These are phyloP conservation scores for Danio kyathit DNA, from an alignment of 2,797 vertebrate genomes.

Conservation along the genomic window DNA sequence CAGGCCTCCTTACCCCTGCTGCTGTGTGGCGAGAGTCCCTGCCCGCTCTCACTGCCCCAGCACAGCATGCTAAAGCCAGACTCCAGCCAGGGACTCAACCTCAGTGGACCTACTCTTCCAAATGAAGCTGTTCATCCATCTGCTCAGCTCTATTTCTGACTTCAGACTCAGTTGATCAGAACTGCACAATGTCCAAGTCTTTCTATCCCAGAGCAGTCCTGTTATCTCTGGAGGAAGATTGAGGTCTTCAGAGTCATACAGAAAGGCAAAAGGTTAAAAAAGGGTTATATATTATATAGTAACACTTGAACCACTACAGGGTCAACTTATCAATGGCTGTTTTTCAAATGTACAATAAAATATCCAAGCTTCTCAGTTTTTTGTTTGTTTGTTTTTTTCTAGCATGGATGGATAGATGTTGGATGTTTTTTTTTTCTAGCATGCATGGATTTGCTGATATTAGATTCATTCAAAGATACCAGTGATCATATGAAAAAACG, in stretches of 20 bases:
- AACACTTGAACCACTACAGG: not conserved
- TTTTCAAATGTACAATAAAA: too few species aligned
- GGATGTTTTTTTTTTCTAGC: too few species aligned
- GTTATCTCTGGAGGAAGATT: conserved; percentile 13
- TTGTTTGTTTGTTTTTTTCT: too few species aligned
- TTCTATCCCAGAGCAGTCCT: not conserved
- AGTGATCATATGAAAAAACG: too few species aligned
- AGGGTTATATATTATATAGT: not conserved
- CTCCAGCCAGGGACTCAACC: conserved; percentile 11
- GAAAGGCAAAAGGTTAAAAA: not conserved
- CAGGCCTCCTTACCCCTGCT: not conserved
- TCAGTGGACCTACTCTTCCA: conserved; percentile 25
- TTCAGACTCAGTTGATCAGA: conserved; percentile 34
- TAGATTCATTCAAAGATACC: too few species aligned
- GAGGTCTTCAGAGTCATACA: not conserved
- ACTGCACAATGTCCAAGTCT: conserved; percentile 5
- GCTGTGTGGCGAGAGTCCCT: not conserved
- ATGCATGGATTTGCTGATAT: too few species aligned
- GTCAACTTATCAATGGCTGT: too few species aligned
- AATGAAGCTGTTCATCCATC: conserved; percentile 39
- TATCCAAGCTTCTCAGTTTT: too few species aligned
- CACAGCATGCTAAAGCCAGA: conserved; percentile 19
- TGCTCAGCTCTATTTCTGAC: conserved; percentile 32
- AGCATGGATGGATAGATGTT: too few species aligned
- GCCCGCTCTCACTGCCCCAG: not conserved